phyloP scores from a whole-genome alignment of 2,888 invertebrate species.

The Cephus pygmeus region DNA sequence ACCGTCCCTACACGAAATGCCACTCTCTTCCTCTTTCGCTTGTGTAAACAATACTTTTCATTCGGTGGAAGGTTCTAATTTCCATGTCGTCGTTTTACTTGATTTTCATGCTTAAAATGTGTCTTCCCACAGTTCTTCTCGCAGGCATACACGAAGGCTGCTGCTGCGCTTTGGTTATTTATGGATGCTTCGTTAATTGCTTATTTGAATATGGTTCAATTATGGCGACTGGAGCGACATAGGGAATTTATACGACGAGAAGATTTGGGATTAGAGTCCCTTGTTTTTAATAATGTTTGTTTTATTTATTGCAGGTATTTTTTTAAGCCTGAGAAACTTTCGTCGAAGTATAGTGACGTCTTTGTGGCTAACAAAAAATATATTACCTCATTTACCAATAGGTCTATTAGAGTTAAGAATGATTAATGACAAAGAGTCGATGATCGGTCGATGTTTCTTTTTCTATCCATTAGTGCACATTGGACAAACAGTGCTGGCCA shows the following conservation, averaged over 20 bases:
- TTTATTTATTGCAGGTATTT: neutral
- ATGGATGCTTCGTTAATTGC: neutral
- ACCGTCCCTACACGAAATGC: neutral
- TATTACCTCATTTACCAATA: neutral
- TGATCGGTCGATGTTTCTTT: constrained; percentile 45
- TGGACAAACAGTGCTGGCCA: constrained; percentile 48
- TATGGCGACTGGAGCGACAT: neutral
- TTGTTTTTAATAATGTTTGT: neutral
- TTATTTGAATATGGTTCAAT: neutral
- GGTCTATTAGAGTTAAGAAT: constrained; percentile 28
- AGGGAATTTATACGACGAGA: neutral
- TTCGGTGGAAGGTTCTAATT: neutral
- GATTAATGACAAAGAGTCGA: constrained; percentile 54
- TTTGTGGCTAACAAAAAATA: constrained; percentile 1
- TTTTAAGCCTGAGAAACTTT: neutral
- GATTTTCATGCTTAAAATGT: neutral
- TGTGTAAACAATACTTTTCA: neutral
- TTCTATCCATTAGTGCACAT: constrained; percentile 57
- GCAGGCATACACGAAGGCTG: neutral
- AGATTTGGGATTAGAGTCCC: neutral
- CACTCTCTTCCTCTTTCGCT: neutral
- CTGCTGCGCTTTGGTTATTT: neutral
- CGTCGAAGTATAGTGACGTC: neutral
- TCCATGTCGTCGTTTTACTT: neutral
- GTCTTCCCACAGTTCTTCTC: neutral